Evolutionary conservation across 2,113 vertebrate species (phyloP).

Genomic region (Noturus placidus): DNA sequence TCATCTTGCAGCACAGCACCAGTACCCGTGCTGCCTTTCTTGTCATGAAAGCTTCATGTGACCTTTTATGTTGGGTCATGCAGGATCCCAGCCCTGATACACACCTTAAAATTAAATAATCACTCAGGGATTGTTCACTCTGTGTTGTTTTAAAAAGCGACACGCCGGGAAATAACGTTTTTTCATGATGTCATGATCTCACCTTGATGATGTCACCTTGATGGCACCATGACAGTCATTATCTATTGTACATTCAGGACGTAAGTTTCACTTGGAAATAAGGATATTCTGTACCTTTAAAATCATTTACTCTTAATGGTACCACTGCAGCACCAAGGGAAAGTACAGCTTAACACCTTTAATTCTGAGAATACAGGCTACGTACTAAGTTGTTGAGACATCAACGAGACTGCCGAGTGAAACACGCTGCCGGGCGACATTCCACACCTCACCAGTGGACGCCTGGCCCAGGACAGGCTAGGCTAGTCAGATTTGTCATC

Average conservation of each 20-base stretch:
- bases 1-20: neutral
- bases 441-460: slow-evolving; percentile 56
- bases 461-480: neutral
- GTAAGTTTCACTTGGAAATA: neutral
- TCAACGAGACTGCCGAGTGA: neutral
- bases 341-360: neutral
- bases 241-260: no score
- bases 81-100: neutral
- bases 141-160: neutral
- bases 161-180: neutral
- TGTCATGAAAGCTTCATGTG: neutral
- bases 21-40: neutral
- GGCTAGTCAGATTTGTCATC: neutral
- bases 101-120: neutral
- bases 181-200: neutral
- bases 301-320: neutral
- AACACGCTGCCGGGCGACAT: slow-evolving; percentile 63
- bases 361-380: neutral
- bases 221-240: no score
- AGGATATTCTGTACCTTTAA: neutral
- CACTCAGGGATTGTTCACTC: neutral
- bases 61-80: neutral
- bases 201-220: no score
- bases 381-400: neutral
- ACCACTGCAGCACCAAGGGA: neutral